Evolutionary conservation across 1,140 invertebrate genomes (phyloP), one percentile per base, ranked within the genome.

Genomic region (Drosophila pruinosa): DNA sequence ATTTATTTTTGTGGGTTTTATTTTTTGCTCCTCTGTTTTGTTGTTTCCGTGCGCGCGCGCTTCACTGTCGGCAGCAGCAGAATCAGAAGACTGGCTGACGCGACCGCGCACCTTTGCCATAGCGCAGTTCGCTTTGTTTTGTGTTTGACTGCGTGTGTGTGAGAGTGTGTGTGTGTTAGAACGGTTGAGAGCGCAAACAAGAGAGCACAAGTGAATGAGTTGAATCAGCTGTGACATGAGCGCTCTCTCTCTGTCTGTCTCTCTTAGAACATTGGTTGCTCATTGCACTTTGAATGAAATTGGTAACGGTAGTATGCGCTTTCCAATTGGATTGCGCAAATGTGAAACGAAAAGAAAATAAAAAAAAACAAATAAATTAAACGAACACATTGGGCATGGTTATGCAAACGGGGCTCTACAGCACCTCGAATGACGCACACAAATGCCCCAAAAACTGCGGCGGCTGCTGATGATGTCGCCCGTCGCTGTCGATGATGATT

Each of bases 61-160:
- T 64, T 83, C 73, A 78, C 82, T 59, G 77, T 81, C 59, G 78
- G 74, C 69, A 80, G 56, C 70, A 72, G 81, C 81, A 85, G 77
- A 85, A 85, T 77, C 81, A 86, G 82, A 86, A 86, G 81, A 86
- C 81, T 85, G 80, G 67, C 64, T 65, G 81, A 77, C 81, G 78
- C 74, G 74, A 67, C 58, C 75, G 75, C 81, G 82, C 81, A 86
- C 82, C 82, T 88, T 77, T 81, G 82, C 74, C 69, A 41, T 63
- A 79, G 77, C 81, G 81, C 81, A 88, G 70, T 31, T 24, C 50
- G 76, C 76, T 81, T 82, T 82, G 69, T 76, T 63, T 72, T 59
- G 45, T 50, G 31, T 41, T 10, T 50, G 10, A 3, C 31, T 34
- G 31, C n/a, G 31, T 12, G n/a, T 34, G n/a, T n/a, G n/a, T 19